Evolutionary conservation across 2,888 invertebrate genomes (phyloP).

Genomic region (Sphaeridia pumilis): DNA sequence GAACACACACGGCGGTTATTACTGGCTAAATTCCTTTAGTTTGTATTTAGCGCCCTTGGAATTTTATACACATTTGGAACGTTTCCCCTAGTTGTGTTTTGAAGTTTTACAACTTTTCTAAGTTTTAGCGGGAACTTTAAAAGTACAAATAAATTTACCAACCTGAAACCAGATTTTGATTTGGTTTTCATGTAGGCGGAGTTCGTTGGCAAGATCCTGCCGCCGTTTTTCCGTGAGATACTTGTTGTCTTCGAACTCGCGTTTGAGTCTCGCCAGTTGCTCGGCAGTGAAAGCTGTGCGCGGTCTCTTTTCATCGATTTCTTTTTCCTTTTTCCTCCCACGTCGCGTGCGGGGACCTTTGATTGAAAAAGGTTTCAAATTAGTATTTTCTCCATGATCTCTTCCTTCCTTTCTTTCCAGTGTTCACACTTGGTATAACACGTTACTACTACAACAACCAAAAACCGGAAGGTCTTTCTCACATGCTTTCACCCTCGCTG

Average conservation of each 20-base stretch:
- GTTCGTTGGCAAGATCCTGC: constrained; percentile 77
- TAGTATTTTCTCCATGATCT: constrained; percentile 1
- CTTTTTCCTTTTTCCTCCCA: constrained; percentile 39
- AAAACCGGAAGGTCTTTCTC: background rate
- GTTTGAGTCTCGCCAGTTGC: constrained; percentile 77
- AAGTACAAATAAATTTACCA: constrained; percentile 5
- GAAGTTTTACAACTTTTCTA: background rate
- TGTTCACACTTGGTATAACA: background rate
- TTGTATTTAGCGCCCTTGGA: too few relatives aligned
- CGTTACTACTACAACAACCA: background rate
- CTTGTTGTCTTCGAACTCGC: constrained; percentile 84
- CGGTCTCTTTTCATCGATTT: constrained; percentile 73
- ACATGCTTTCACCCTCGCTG: background rate
- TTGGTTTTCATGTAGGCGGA: constrained; percentile 89
- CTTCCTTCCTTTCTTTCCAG: background rate
- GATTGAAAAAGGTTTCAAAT: background rate
- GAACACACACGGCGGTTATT: too few relatives aligned
- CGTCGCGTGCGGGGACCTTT: constrained; percentile 51
- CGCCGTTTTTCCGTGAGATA: constrained; percentile 85
- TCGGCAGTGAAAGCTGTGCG: constrained; percentile 92
- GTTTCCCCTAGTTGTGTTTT: background rate
- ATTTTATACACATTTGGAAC: too few relatives aligned
- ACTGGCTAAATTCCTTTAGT: too few relatives aligned
- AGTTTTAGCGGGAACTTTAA: background rate
- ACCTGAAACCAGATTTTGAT: constrained; percentile 84